These are phyloP conservation scores for Zele albiditarsus DNA, from an alignment of 2,888 invertebrate genomes.

Conservation along the genomic window DNA sequence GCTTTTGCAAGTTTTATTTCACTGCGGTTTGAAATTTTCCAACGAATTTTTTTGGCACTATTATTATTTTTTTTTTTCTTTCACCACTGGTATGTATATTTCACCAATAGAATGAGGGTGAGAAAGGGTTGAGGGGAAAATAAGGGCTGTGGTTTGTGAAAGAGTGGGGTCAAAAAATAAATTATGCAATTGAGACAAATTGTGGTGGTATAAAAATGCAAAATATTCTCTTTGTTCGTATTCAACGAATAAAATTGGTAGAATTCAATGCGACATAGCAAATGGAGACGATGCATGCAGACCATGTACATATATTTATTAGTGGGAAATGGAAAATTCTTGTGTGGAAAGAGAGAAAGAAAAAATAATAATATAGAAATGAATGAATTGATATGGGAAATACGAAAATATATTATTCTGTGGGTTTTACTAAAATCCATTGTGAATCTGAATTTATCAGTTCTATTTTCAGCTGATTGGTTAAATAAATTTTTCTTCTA, in stretches of 20 bases:
- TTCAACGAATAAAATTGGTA: slow-evolving; percentile 16
- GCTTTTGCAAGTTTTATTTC: slow-evolving; percentile 8
- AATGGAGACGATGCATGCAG: background rate
- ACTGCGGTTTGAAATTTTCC: slow-evolving; percentile 14
- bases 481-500: background rate
- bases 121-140: background rate
- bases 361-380: background rate
- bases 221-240: slow-evolving; percentile 31
- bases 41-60: background rate
- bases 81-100: background rate
- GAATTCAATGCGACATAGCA: background rate
- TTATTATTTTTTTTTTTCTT: slow-evolving; percentile 8
- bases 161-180: slow-evolving; percentile 19
- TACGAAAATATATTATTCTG: background rate
- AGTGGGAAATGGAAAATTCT: background rate
- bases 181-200: slow-evolving; percentile 39
- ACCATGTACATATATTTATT: background rate
- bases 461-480: background rate
- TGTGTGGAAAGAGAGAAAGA: too few relatives aligned
- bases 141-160: background rate
- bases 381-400: background rate
- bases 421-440: background rate
- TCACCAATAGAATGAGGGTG: background rate
- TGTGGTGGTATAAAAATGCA: slow-evolving; percentile 23
- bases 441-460: background rate